Base-by-base conservation (phyloP, 2,113 vertebrate species). In the Ptilorrhoa leucosticta region DNA sequence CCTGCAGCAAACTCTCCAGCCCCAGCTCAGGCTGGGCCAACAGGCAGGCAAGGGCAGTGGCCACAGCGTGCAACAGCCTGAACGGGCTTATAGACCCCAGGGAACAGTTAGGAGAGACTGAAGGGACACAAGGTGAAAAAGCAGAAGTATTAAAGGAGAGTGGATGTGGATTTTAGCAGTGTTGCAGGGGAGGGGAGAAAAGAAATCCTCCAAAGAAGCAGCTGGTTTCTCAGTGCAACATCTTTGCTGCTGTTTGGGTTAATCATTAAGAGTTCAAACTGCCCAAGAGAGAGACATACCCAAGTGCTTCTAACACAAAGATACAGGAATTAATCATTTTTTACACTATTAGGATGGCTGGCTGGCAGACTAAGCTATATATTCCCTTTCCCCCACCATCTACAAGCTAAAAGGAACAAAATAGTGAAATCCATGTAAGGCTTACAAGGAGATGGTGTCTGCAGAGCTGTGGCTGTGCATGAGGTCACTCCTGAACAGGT, bases 391-490 rank as follows among this genome's bases (percentile, higher is more conserved):
- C 11, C 16, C 35, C 15, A 18, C 28, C 44, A 73, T 30, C 57
- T 58, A 27, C 23, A 70, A 76, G 18, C 56, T 73, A 26, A 87
- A 90, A 92, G 53, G 70, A 91, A 83, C 0, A 1, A 68, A 83
- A 51, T 4, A 8, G 50, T 93, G 70, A 85, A 97, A 94, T 42
- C 42, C 76, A 14, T 75, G 47, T 47, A 87, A 72, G 83, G 51
- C 92, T 87, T 93, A 79, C 58, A 58, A 76, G 87, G 81, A 89
- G 68, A 39, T 4, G 13, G 30, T 63, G 48, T 65, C 81, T 85
- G 81, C 83, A 93, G 20, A 95, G 87, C 58, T 97, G 31, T 57
- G 68, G 78, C 42, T 91, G 51, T 39, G 26, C 20, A 87, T 48
- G 83, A 80, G 72, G 68, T 93, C 87, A 89, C 30, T 61, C 70